phyloP scores from a whole-genome alignment of 2,888 invertebrate genomes.

The Adineta ricciae region DNA sequence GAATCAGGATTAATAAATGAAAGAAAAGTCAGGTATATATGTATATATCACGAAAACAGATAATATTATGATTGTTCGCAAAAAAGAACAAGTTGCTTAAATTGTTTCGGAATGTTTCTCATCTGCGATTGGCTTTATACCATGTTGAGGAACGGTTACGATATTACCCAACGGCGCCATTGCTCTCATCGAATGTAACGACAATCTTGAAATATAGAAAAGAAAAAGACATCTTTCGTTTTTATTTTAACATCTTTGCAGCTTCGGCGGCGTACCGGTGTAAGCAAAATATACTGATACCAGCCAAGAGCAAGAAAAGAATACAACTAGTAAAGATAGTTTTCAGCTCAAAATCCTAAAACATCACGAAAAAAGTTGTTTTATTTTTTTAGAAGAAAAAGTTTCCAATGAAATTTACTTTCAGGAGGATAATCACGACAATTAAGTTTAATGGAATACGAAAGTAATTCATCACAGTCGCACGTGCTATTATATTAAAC shows the following conservation, averaged over 20 bases:
- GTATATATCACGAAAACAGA: background rate
- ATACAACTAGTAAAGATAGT: background rate
- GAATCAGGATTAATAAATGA: background rate
- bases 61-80: background rate
- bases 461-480: constrained; percentile 54
- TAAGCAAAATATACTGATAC: background rate
- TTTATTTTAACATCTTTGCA: background rate
- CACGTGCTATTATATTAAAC: constrained; percentile 45
- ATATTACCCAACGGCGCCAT: background rate
- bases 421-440: constrained; percentile 51
- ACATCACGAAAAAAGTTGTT: too few species aligned
- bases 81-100: background rate
- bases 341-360: background rate
- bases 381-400: background rate
- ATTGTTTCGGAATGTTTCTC: background rate
- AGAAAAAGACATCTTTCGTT: background rate
- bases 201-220: background rate
- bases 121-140: background rate
- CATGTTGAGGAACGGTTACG: background rate
- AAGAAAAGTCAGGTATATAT: background rate
- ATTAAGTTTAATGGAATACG: constrained; percentile 53
- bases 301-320: background rate
- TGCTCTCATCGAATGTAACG: background rate
- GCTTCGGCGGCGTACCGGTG: background rate
- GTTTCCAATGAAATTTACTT: constrained; percentile 36